Base-by-base conservation (phyloP, 2,113 vertebrate species). In the Cyprinus carpio region DNA sequence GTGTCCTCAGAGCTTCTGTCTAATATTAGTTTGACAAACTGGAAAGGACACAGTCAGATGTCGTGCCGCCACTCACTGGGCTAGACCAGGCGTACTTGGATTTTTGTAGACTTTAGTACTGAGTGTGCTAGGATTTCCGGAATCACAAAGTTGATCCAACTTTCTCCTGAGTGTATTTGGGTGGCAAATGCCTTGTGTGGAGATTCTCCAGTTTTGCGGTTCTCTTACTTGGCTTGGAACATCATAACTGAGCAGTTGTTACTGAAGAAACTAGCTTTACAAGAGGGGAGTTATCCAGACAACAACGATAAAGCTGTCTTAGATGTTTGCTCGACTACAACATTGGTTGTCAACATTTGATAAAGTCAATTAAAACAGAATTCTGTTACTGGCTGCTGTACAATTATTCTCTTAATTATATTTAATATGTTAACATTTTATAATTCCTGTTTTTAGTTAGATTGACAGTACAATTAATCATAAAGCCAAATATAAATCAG, bases 1-100 rank as follows among this genome's bases (percentile, higher is more conserved):
- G 71, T 82, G 81, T 87, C 87, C 87, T 87, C 74, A 54, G 84
- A 85, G 71, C 64, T 51, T 83, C 71, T 69, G 75, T 81, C 75
- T 43, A 43, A 84, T 87, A 80, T 86, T 88, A 86, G 76, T 84
- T 56, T 83, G 83, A 71, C 85, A 37, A 85, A 78, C 69, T 43
- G 75, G 34, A 87, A 58, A 60, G 58, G 83, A 79, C 72, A 82
- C 80, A 65, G 82, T 69, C 67, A 58, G 58, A 81, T 51, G 71
- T 75, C 27, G 27, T 31, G 29, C 34, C 7, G 20, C 25, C 31
- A 4, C 76, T 31, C 13, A 2, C 31, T 7, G 54, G 77, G 71
- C 64, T 40, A 49, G 27, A 31, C 64, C 49, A 72, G 46, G 31
- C 81, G 25, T 58, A 25, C 40, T 54, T 67, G 43, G 85, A 86